A percentile compares a stretch with the other conserved stretches of the same genome.
Conservation (phyloP, 2,797 vertebrate species). For the Schizopygopsis pylzovi region DNA sequence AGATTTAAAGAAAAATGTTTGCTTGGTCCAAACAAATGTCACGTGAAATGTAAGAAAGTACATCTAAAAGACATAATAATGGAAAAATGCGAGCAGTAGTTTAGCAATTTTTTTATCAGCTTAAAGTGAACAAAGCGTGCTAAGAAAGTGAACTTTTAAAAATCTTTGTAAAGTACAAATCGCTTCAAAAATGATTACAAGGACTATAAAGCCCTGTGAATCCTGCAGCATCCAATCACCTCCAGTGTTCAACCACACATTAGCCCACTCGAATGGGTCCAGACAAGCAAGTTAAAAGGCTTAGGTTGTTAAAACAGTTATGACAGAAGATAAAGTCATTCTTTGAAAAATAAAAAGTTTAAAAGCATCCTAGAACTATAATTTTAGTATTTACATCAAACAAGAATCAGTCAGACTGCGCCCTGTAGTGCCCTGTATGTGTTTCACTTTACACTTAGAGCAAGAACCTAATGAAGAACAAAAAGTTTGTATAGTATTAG, state of each 20-base stretch:
- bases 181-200: background rate
- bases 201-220: background rate
- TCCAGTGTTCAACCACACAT: constrained; percentile 29
- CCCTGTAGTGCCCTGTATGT: background rate
- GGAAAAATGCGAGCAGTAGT: background rate
- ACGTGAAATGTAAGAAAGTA: background rate
- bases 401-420: background rate
- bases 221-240: background rate
- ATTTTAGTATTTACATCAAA: background rate
- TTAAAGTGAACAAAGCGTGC: constrained; percentile 5
- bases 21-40: background rate
- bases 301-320: background rate
- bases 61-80: constrained; percentile 12
- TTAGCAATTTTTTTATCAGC: background rate
- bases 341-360: background rate
- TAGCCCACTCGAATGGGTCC: background rate
- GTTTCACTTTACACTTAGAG: background rate
- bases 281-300: background rate
- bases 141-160: background rate
- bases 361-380: background rate
- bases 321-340: background rate
- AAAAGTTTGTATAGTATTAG: background rate
- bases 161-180: background rate
- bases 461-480: background rate
- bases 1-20: background rate